Evolutionary conservation across 2,113 vertebrate genomes (phyloP), one percentile per base, ranked within the genome.

Genomic region (Corapipo altera): DNA sequence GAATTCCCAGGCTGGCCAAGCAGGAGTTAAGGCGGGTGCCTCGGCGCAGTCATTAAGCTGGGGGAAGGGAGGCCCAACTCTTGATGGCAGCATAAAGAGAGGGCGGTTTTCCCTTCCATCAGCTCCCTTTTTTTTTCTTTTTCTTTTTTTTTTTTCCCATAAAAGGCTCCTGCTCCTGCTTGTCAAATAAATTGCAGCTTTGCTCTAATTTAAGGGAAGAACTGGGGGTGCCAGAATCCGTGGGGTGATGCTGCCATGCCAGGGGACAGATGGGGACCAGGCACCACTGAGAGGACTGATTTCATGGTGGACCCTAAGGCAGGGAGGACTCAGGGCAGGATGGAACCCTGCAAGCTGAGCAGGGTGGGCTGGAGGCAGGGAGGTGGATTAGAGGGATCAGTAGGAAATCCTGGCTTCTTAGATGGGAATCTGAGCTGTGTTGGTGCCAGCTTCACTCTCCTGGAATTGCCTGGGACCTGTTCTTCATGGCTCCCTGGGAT

Each of bases 61-160:
- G 91, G 83, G 94, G 88, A 88, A 94, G 93, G 89, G 93, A 46
- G 52, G 44, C n/a, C 41, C 70, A 43, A 70, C 80, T 26, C 75
- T 52, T 80, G 95, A 49, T 55, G 87, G 91, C 93, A 64, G 71
- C 70, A 94, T 76, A 93, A 96, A 85, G 78, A 85, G 91, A 78
- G 57, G 93, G 93, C 48, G 85, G 35, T 82, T 82, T 95, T 67
- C 91, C 83, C 30, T 85, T 85, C 78, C 89, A 94, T 91, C 92
- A 91, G 15, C 84, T 75, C 59, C 59, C n/a, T n/a, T 49, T 64
- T 12, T 61, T 27, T 32, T 33, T 39, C 21, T 5, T 61, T 27
- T 32, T 32, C 39, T 30, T 6, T 39, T 57, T 49, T 62, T 74
- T 71, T 27, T 30, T n/a, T 39, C 20, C 32, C 13, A 70, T 80